Evolutionary conservation across 37 sponge, comb jelly and placozoan genomes (phyloP).

Genomic region (Beroe forskalii): DNA sequence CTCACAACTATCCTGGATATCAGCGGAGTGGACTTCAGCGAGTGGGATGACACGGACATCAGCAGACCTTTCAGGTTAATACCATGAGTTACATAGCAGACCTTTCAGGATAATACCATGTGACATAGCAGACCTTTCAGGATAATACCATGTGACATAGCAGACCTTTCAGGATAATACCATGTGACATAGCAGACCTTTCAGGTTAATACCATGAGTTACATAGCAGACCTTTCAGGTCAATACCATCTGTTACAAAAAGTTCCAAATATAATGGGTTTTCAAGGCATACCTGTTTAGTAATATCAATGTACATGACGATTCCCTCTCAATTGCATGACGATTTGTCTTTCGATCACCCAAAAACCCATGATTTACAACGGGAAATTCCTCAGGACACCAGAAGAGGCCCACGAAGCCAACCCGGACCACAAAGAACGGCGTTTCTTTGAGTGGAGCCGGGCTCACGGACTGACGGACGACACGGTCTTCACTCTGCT

Average conservation of each 20-base stretch:
- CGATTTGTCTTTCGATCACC: too few species aligned
- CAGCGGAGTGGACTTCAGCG: not conserved
- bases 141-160: not conserved
- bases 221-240: not conserved
- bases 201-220: constrained; percentile 2
- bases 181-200: not conserved
- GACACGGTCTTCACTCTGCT: not conserved
- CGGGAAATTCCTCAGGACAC: not conserved
- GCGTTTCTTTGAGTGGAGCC: not conserved
- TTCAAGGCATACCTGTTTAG: not conserved
- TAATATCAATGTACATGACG: too few species aligned
- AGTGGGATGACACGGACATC: not conserved
- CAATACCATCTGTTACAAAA: not conserved
- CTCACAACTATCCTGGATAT: not conserved
- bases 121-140: not conserved
- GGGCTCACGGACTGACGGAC: not conserved
- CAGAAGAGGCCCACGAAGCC: not conserved
- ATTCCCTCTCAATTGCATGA: too few species aligned
- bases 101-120: not conserved
- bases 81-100: not conserved
- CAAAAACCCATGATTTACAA: too few species aligned
- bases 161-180: too few species aligned
- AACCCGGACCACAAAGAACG: not conserved
- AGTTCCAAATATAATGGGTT: too few species aligned
- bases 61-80: not conserved